phyloP scores from a whole-genome alignment of 2,888 invertebrate species.

The Protophormia terraenovae region DNA sequence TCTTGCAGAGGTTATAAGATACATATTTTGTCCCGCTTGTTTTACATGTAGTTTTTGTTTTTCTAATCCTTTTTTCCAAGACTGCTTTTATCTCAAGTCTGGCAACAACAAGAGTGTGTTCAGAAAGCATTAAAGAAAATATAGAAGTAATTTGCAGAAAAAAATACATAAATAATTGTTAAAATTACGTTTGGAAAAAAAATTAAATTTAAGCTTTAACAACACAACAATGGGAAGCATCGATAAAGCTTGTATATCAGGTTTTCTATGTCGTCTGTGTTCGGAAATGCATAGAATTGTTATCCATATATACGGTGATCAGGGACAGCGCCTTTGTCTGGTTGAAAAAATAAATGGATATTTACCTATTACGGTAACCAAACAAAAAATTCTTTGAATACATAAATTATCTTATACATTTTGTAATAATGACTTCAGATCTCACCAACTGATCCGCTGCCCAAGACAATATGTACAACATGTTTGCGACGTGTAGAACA shows the following conservation, averaged over 20 bases:
- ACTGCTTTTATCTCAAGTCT: conserved; percentile 1
- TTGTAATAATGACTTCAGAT: conserved; percentile 81
- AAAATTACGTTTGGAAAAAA: neutral
- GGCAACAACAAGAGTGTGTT: neutral
- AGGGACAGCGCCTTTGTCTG: conserved; percentile 88
- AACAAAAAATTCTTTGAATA: neutral
- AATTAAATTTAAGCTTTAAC: neutral
- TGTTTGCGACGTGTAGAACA: conserved; percentile 85
- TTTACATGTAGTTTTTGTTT: neutral
- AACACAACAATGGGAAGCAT: conserved; percentile 88
- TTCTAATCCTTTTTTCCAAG: neutral
- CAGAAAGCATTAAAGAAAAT: neutral
- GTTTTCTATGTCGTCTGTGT: conserved; percentile 92
- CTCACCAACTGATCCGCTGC: conserved; percentile 85
- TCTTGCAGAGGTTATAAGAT: neutral
- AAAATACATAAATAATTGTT: neutral
- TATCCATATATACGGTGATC: conserved; percentile 91
- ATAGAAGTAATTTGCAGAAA: neutral
- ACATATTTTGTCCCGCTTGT: neutral
- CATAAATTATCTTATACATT: neutral
- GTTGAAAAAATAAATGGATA: conserved; percentile 91
- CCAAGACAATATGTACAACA: conserved; percentile 86
- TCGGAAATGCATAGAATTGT: conserved; percentile 92
- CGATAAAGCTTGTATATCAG: conserved; percentile 90
- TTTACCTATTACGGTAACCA: conserved; percentile 89